Evolutionary conservation across 1,140 invertebrate species (phyloP).

Genomic region (Watersipora subatra): DNA sequence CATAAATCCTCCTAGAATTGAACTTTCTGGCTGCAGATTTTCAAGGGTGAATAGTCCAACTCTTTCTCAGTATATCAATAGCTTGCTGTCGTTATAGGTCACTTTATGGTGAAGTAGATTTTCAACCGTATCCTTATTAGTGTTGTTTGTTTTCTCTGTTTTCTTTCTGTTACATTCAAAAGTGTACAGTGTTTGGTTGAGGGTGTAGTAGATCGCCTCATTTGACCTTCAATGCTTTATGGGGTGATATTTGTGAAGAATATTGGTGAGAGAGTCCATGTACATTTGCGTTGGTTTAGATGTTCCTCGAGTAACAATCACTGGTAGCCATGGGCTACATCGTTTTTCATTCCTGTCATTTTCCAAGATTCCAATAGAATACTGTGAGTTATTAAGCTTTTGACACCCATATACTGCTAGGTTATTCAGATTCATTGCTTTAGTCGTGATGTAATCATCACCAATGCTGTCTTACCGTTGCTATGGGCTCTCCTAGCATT

Average conservation of each 20-base stretch:
- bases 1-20: neutral
- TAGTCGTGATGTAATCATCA: neutral
- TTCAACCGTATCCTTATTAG: neutral
- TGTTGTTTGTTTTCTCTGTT: neutral
- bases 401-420: neutral
- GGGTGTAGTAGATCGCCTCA: neutral
- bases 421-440: neutral
- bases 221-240: neutral
- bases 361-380: too few species aligned
- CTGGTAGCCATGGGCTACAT: too few species aligned
- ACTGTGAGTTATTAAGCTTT: too few species aligned
- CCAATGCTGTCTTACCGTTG: neutral
- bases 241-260: neutral
- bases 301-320: neutral
- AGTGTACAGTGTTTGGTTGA: neutral
- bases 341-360: too few species aligned
- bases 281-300: neutral
- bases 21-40: neutral
- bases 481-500: neutral
- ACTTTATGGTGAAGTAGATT: neutral
- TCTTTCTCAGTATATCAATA: neutral
- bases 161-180: neutral
- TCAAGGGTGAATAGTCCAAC: neutral
- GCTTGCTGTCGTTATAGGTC: neutral
- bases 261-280: neutral